A percentile compares a stretch with the other conserved stretches of the same genome.
Evolutionary conservation across 2,888 invertebrate species (phyloP).

Genomic region (Idaea dimidiata): DNA sequence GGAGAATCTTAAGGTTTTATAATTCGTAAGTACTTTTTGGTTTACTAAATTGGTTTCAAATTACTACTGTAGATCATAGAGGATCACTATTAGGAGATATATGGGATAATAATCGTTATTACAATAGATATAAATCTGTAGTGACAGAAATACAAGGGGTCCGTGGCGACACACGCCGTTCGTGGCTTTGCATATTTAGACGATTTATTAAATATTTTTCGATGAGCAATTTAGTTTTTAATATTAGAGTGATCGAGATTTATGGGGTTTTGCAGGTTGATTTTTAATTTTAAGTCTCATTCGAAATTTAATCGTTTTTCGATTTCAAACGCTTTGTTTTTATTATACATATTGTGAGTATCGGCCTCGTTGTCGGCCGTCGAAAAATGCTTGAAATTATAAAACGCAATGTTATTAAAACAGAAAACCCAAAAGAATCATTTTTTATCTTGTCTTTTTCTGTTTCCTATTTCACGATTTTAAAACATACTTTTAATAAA

Average conservation of each 20-base stretch:
- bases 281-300: neutral
- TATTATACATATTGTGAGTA: no score
- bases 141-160: conserved; percentile 40
- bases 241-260: neutral
- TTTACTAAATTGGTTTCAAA: neutral
- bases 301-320: neutral
- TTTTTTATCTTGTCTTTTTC: no score
- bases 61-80: neutral
- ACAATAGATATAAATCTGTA: conserved; percentile 47
- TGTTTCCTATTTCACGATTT: no score
- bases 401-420: no score
- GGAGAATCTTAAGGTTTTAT: no score
- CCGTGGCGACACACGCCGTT: conserved; percentile 36
- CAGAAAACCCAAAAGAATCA: no score
- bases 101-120: conserved; percentile 36
- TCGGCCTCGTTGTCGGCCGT: no score
- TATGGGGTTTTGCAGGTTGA: neutral
- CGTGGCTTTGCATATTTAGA: conserved; percentile 48
- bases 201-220: neutral
- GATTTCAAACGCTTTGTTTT: no score
- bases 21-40: no score
- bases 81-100: conserved; percentile 1
- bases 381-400: no score
- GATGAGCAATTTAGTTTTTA: neutral
- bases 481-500: no score